Base-by-base conservation (phyloP, 2,113 vertebrate genomes). In the Oceanites oceanicus region DNA sequence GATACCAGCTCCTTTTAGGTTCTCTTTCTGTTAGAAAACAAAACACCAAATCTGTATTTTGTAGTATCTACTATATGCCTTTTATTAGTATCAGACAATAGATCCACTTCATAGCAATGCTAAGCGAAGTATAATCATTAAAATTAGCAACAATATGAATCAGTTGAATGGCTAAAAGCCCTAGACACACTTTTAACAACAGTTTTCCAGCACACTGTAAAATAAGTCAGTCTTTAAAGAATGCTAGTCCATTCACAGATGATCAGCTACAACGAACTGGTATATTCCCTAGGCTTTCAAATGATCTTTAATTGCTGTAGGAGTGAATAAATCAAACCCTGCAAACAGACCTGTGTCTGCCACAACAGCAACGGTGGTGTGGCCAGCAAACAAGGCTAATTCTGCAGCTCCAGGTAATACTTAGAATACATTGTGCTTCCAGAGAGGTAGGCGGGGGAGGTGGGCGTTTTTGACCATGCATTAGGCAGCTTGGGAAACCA, bases 1-100 rank as follows among this genome's bases (percentile, higher is more conserved):
- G 95, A 98, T 95, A 92, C 95, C 97, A 13, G 98, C 96, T 45
- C 96, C 97, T 76, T 97, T 94, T 52, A 99, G 91, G 42, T 78
- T 94, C 40, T 95, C 97, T 92, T 97, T 98, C 99, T 99, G 96
- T 86, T n/a, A 96, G 73, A 80, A 93, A 96, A 44, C 6, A 65
- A 34, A 81, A 63, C 8, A 78, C 4, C 49, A 59, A 59, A 77
- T 9, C 13, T 40, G 20, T 19, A 72, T 50, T 88, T 59, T 66
- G 14, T 77, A 61, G 17, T 61, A 87, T 12, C 36, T 73, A n/a
- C 19, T 50, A 8, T 16, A 82, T 75, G 40, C 8, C 9, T 70
- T 42, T 53, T 21, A 50, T 83, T 42, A 75, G 18, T 53, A 75
- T 70, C 32, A 44, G 72, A 78, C 63, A 94, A 88, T 0, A 89